Percentiles rank a stretch among this genome's conserved stretches.
phyloP scores from a whole-genome alignment of 2,113 vertebrate species.

The Oncorhynchus clarkii region DNA sequence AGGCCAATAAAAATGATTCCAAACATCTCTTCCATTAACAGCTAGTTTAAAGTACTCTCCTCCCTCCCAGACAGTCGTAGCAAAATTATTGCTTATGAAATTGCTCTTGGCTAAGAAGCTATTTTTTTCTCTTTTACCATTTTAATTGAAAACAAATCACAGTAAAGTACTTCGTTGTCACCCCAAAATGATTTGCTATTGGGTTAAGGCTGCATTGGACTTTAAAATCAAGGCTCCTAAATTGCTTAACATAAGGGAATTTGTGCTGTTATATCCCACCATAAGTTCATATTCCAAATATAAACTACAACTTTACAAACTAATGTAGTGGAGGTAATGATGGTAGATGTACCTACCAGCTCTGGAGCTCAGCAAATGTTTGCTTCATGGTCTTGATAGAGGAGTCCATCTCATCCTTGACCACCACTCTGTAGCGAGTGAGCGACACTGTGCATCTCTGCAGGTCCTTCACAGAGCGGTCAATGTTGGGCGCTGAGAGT shows the following conservation, averaged over 20 bases:
- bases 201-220: neutral
- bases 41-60: too few species aligned
- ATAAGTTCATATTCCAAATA: neutral
- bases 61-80: too few species aligned
- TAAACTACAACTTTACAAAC: neutral
- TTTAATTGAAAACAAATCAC: too few species aligned
- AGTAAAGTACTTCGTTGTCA: too few species aligned
- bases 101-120: too few species aligned
- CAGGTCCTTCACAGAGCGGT: slow-evolving; percentile 95
- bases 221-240: neutral
- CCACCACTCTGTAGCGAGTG: slow-evolving; percentile 89
- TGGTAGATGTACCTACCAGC: slow-evolving; percentile 83
- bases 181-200: too few species aligned
- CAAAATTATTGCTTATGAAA: too few species aligned
- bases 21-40: too few species aligned
- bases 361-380: slow-evolving; percentile 90
- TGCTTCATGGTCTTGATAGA: slow-evolving; percentile 97
- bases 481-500: slow-evolving; percentile 84
- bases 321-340: neutral
- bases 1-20: too few species aligned
- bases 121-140: too few species aligned
- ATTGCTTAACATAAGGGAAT: neutral
- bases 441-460: slow-evolving; percentile 91
- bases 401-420: slow-evolving; percentile 93
- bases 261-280: neutral